Conservation (phyloP, 1,140 invertebrate species). For the Drosophila oshimai region DNA sequence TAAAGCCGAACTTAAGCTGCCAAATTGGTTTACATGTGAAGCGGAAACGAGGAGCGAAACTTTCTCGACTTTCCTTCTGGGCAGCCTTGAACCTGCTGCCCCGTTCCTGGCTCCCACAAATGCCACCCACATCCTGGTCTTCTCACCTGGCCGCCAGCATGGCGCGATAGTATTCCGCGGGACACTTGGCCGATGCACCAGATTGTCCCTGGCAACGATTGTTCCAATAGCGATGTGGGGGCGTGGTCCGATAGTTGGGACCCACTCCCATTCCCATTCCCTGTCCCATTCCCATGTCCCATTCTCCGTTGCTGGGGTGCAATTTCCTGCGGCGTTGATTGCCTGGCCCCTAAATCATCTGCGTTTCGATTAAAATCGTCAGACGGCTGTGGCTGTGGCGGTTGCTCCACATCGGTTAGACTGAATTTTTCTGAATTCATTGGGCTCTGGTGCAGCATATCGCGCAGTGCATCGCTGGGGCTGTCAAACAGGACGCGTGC, state of each 20-base stretch:
- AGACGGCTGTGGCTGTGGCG: conserved; percentile 21
- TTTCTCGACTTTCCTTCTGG: conserved; percentile 37
- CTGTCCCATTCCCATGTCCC: conserved; percentile 3
- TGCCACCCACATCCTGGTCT: conserved; percentile 49
- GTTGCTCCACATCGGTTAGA: conserved; percentile 31
- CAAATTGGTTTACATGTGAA: conserved; percentile 55
- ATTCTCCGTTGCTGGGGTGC: too few species aligned
- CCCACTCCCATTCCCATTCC: conserved; percentile 13
- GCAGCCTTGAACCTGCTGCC: conserved; percentile 24
- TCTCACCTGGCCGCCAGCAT: conserved; percentile 69
- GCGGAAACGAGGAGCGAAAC: conserved; percentile 47
- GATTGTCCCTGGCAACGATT: conserved; percentile 49
- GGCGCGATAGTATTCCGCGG: conserved; percentile 67
- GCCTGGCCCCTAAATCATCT: conserved; percentile 67
- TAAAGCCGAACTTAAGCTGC: conserved; percentile 6
- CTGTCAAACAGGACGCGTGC: conserved; percentile 74
- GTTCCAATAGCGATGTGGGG: conserved; percentile 56
- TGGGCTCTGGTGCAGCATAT: conserved; percentile 42
- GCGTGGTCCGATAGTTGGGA: conserved; percentile 39
- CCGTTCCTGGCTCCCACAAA: neutral
- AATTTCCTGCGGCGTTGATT: conserved; percentile 77
- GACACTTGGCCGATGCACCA: conserved; percentile 47
- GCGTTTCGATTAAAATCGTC: conserved; percentile 76
- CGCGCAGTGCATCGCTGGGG: conserved; percentile 42
- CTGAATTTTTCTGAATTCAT: conserved; percentile 20